These are phyloP conservation scores for Lethocerus indicus DNA, from an alignment of 1,140 invertebrate genomes.

Conservation along the genomic window DNA sequence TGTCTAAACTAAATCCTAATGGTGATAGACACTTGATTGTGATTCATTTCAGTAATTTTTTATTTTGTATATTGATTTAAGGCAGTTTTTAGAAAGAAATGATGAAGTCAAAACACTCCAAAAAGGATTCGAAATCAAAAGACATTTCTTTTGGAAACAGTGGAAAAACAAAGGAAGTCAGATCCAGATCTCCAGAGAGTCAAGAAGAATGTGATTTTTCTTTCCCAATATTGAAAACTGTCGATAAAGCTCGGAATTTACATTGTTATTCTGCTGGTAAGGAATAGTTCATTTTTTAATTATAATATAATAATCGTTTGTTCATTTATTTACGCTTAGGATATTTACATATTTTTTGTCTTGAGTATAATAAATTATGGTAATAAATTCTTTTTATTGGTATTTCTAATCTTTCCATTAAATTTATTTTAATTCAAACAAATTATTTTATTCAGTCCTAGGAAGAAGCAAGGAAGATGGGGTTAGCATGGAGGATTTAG, in stretches of 20 bases:
- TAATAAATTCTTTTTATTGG: not conserved
- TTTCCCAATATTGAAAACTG: slow-evolving; percentile 5
- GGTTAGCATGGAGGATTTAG: slow-evolving; percentile 64
- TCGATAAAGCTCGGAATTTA: slow-evolving; percentile 1
- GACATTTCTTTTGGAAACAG: not conserved
- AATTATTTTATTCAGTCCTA: slow-evolving; percentile 28
- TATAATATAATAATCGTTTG: not conserved
- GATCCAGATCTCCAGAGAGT: slow-evolving; percentile 2
- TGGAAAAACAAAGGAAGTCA: slow-evolving; percentile 1
- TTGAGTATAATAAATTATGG: not conserved
- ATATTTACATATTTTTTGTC: not conserved
- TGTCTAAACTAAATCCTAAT: too few relatives aligned
- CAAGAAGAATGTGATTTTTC: slow-evolving; percentile 8
- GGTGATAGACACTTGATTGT: too few relatives aligned
- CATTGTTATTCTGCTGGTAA: slow-evolving; percentile 10
- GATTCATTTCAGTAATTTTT: too few relatives aligned
- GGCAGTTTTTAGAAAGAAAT: too few relatives aligned
- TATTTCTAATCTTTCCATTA: not conserved
- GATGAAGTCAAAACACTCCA: slow-evolving; percentile 2
- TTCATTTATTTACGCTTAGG: not conserved
- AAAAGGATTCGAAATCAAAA: slow-evolving; percentile 2
- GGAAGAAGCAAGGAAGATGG: slow-evolving; percentile 39
- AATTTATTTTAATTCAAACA: not conserved
- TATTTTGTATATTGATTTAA: too few relatives aligned
- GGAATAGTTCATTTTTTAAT: not conserved